Evolutionary conservation across 2,113 vertebrate species (phyloP).

Genomic region (Menura novaehollandiae): DNA sequence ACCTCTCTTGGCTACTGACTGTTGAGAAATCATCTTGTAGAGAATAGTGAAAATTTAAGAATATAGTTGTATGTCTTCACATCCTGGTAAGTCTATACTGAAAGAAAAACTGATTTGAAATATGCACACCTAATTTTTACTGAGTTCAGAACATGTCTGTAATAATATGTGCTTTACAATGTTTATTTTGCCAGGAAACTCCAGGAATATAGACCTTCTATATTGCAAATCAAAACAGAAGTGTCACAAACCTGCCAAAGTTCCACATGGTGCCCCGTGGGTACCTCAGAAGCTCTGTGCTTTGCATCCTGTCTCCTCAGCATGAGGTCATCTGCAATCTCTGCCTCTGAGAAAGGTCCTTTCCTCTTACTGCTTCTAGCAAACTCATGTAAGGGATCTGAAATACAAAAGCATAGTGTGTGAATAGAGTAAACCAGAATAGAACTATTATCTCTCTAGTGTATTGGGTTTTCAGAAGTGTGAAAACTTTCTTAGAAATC

Average conservation of each 20-base stretch:
- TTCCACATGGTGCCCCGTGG: accelerated
- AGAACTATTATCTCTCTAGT: background rate
- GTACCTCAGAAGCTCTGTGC: background rate
- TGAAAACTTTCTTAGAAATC: background rate
- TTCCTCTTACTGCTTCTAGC: background rate
- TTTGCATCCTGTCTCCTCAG: background rate
- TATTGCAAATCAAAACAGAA: background rate
- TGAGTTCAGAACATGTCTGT: background rate
- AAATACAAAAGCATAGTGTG: background rate
- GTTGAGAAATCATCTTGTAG: background rate
- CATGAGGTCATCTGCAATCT: background rate
- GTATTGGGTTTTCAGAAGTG: background rate
- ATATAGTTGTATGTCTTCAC: accelerated
- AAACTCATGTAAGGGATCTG: background rate
- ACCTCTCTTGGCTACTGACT: background rate
- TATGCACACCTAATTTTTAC: background rate
- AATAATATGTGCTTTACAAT: background rate
- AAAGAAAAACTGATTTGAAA: background rate
- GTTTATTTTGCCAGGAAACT: background rate
- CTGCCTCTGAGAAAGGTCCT: background rate
- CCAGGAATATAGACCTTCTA: background rate
- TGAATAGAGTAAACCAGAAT: background rate
- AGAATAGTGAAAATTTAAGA: background rate
- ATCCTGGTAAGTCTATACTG: background rate
- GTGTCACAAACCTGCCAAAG: background rate